Evolutionary conservation across 2,888 invertebrate genomes (phyloP), one percentile per base, ranked within the genome.

Genomic region (Oxyteleia sp.): DNA sequence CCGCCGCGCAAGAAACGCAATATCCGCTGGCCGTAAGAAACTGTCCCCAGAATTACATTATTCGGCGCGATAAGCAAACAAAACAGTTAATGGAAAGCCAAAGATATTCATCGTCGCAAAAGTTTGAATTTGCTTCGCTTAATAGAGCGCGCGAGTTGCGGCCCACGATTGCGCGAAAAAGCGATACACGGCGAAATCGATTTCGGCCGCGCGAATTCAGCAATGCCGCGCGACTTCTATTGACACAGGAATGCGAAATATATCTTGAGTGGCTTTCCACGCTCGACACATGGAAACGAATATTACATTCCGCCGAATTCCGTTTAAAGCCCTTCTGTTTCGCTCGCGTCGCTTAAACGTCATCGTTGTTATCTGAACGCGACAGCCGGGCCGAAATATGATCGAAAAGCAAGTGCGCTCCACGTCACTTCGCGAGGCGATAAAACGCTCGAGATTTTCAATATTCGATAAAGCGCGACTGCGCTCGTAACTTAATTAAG

Each of bases 181-280:
- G 78, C 72, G 72, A 64, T 64, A 64, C 68, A 64, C 49, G 38
- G 32, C 15, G 20, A 75, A 68, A 83, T 83, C 74, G 83, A 79
- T 80, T 66, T 59, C 13, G 41, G 61, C 38, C 64, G 59, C 64
- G 64, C 51, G 13, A 66, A 76, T 83, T 69, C 78, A 51, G 59
- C 61, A 47, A 15, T n/a, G 23, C 43, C 41, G 38, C 41, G 45
- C 74, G 64, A 75, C 75, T 78, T 53, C 13, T 61, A 75, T 79
- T 84, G 69, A 75, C 75, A 79, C 43, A 64, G 43, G 29, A 41
- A 80, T 47, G 75, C 71, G 71, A 75, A 74, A 79, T 75, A 53
- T 69, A 79, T 84, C 75, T 79, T 63, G 49, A 83, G 78, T 79
- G 78, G 72, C 69, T 82, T 75, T 82, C 82, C 66, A 32, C 55